Conservation (phyloP, 2,113 vertebrate species). For the Phaethornis superciliosus region DNA sequence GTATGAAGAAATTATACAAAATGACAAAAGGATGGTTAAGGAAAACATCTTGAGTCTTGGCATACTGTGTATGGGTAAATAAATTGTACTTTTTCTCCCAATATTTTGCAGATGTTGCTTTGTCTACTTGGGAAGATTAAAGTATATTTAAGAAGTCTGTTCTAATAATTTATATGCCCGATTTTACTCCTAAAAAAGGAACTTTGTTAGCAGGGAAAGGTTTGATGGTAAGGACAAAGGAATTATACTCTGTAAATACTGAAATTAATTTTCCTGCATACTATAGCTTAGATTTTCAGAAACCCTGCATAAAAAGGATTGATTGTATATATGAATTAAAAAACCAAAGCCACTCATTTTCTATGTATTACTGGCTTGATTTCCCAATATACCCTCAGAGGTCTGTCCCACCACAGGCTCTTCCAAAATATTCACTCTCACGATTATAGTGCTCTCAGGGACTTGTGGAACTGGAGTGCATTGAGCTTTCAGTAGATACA, state of each 20-base stretch:
- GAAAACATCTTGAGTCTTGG: constrained; percentile 65
- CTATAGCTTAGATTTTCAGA: not conserved
- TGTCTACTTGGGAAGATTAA: not conserved
- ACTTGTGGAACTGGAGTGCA: not conserved
- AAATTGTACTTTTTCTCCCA: constrained; percentile 52
- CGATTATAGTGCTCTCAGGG: not conserved
- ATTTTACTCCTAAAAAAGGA: not conserved
- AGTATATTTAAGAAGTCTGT: not conserved
- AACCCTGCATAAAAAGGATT: not conserved
- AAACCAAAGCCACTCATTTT: not conserved
- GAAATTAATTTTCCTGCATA: not conserved
- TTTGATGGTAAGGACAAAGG: not conserved
- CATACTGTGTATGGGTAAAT: constrained; percentile 55
- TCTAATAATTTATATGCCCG: not conserved
- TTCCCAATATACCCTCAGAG: not conserved
- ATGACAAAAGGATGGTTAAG: constrained; percentile 91
- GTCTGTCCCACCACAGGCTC: not conserved
- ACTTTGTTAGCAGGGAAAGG: not conserved
- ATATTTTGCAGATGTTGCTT: constrained; percentile 27
- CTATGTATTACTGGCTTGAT: not conserved
- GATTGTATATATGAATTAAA: not conserved
- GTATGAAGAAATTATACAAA: constrained; percentile 88
- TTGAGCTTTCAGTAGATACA: not conserved
- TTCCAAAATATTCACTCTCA: not conserved
- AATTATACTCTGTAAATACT: not conserved